phyloP scores from a whole-genome alignment of 2,797 vertebrate genomes.

The Hypotaenidia philippensis region DNA sequence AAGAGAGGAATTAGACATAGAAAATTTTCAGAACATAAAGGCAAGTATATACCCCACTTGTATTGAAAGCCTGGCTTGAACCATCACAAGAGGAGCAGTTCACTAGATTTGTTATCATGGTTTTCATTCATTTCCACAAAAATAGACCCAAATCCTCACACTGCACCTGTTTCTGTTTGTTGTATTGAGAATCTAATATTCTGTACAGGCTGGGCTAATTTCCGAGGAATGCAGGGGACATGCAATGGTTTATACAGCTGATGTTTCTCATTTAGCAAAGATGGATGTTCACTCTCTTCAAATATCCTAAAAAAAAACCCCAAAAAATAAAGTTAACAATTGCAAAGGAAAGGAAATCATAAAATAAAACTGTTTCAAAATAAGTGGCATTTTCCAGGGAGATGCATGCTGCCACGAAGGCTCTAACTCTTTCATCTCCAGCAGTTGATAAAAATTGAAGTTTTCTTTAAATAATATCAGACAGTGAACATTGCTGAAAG shows the following conservation, averaged over 20 bases:
- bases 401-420: neutral
- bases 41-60: neutral
- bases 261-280: slow-evolving; percentile 50
- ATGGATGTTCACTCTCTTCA: slow-evolving; percentile 48
- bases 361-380: neutral
- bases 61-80: neutral
- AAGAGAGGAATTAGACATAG: neutral
- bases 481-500: neutral
- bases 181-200: slow-evolving; percentile 55
- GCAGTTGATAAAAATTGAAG: neutral
- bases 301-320: slow-evolving; percentile 56
- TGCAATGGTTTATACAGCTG: slow-evolving; percentile 51
- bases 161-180: slow-evolving; percentile 67
- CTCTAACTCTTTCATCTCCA: neutral
- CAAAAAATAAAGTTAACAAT: neutral
- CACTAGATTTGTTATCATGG: neutral
- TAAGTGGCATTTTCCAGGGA: neutral
- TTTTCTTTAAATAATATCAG: neutral
- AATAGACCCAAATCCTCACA: neutral
- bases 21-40: neutral
- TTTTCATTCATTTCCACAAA: neutral
- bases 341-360: neutral
- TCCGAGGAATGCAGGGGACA: slow-evolving; percentile 60
- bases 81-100: neutral
- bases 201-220: slow-evolving; percentile 49